A percentile compares a stretch with the other conserved stretches of the same genome.
Conservation (phyloP, 1,140 invertebrate species). For the Drosophila funebris region DNA sequence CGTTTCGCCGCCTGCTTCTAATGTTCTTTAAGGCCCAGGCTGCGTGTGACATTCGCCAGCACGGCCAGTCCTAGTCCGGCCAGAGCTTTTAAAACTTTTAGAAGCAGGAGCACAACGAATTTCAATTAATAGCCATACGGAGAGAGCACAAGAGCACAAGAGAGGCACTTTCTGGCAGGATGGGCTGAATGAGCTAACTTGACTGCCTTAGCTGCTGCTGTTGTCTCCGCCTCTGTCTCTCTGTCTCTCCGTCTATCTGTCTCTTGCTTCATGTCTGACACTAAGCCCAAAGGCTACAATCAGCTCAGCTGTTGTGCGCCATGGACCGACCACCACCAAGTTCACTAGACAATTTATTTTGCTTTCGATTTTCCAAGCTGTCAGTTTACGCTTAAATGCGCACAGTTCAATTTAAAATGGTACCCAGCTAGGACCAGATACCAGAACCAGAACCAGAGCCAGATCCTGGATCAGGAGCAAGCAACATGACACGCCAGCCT, state of each 20-base stretch:
- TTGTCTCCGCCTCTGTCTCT: background rate
- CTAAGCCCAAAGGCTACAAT: slow-evolving; percentile 77
- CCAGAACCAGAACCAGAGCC: slow-evolving; percentile 52
- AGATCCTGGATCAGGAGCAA: slow-evolving; percentile 11
- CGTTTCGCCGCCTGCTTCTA: slow-evolving; percentile 71
- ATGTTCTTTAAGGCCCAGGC: slow-evolving; percentile 72
- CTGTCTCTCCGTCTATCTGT: background rate
- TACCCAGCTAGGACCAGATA: slow-evolving; percentile 26
- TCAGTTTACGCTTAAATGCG: slow-evolving; percentile 82
- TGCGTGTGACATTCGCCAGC: slow-evolving; percentile 40
- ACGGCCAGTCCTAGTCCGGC: slow-evolving; percentile 26
- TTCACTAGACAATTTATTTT: slow-evolving; percentile 83
- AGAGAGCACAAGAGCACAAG: slow-evolving; percentile 16
- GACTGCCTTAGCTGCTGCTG: slow-evolving; percentile 30
- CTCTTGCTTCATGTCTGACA: slow-evolving; percentile 52
- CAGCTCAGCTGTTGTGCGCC: slow-evolving; percentile 69
- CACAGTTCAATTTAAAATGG: slow-evolving; percentile 82
- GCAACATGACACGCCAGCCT: slow-evolving; percentile 30
- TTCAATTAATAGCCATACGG: slow-evolving; percentile 77
- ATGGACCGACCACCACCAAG: slow-evolving; percentile 56
- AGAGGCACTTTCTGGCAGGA: slow-evolving; percentile 38
- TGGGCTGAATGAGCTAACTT: background rate
- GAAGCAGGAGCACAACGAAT: slow-evolving; percentile 63
- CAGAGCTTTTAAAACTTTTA: slow-evolving; percentile 69
- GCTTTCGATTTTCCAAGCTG: slow-evolving; percentile 82